Conservation (phyloP, 2,888 invertebrate species). For the Scaptomyza polygonia region DNA sequence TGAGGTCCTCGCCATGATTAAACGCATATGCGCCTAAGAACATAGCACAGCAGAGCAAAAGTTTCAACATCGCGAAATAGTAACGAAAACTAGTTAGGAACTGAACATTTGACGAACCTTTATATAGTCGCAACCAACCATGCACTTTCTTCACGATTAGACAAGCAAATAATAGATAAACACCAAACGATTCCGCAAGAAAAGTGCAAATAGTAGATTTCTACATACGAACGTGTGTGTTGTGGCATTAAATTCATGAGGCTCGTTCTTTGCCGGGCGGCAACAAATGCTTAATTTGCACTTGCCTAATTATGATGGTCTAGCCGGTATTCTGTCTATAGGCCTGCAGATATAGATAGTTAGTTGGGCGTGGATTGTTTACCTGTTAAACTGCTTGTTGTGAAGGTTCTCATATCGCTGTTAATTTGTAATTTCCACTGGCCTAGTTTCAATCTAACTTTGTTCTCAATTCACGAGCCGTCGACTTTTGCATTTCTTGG, state of each 20-base stretch:
- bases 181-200: constrained; percentile 56
- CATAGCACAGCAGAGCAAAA: constrained; percentile 42
- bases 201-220: constrained; percentile 77
- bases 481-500: constrained; percentile 4
- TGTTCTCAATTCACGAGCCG: constrained; percentile 11
- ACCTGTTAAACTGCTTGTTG: constrained; percentile 24
- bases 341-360: constrained; percentile 9
- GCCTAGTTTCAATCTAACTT: constrained; percentile 58
- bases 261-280: constrained; percentile 22
- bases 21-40: constrained; percentile 22
- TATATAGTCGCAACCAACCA: constrained; percentile 39
- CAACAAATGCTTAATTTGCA: constrained; percentile 49
- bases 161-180: constrained; percentile 63
- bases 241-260: constrained; percentile 36
- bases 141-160: constrained; percentile 61
- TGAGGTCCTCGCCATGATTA: constrained; percentile 59
- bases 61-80: constrained; percentile 52
- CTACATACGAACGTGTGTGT: constrained; percentile 31
- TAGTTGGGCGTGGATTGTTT: constrained; percentile 43
- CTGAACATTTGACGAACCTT: constrained; percentile 17
- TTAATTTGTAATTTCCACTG: constrained; percentile 74
- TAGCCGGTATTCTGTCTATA: neutral
- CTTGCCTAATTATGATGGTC: constrained; percentile 38
- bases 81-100: constrained; percentile 31
- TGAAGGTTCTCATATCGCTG: constrained; percentile 60